These are phyloP conservation scores for Suillia variegata DNA, from an alignment of 2,888 invertebrate species.

Conservation along the genomic window DNA sequence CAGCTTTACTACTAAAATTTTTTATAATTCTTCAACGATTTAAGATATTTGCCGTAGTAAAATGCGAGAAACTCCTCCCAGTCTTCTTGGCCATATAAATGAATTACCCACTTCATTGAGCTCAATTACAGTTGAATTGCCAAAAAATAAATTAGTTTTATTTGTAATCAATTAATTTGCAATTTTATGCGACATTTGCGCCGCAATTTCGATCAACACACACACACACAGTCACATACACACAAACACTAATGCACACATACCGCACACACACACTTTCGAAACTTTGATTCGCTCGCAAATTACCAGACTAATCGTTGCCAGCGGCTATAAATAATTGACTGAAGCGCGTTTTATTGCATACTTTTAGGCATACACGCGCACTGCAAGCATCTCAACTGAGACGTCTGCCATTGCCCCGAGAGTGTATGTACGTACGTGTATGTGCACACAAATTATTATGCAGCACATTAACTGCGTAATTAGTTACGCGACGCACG, in stretches of 20 bases:
- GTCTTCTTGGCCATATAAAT: neutral
- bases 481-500: conserved; percentile 36
- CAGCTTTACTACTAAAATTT: too few species aligned
- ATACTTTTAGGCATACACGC: conserved; percentile 12
- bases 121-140: neutral
- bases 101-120: neutral
- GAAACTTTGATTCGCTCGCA: neutral
- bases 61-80: neutral
- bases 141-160: neutral
- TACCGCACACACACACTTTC: neutral
- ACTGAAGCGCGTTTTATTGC: conserved; percentile 11
- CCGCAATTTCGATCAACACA: neutral
- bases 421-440: conserved; percentile 20
- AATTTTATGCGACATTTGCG: neutral
- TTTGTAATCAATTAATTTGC: neutral
- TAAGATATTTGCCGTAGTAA: too few species aligned
- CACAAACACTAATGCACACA: neutral
- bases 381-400: too few species aligned
- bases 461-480: conserved; percentile 46
- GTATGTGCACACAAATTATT: conserved; percentile 39
- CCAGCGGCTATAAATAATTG: conserved; percentile 32
- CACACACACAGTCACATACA: neutral
- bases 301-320: conserved; percentile 9
- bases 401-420: too few species aligned
- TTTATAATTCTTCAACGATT: too few species aligned